Conservation (phyloP, 2,113 vertebrate genomes). For the Anas platyrhynchos region DNA sequence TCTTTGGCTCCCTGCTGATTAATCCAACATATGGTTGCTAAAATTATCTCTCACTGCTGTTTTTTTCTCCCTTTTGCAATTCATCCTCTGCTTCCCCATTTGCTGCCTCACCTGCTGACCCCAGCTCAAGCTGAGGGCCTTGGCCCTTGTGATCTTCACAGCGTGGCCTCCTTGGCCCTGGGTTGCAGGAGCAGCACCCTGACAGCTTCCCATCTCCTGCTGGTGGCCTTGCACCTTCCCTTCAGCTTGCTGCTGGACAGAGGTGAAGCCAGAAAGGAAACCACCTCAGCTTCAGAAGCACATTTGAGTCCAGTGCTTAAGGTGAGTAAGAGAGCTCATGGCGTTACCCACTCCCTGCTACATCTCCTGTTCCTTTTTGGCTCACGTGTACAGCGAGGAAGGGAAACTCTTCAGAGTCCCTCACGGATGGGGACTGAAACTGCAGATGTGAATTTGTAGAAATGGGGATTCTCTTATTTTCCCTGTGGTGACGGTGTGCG, state of each 20-base stretch:
- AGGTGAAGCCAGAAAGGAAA: background rate
- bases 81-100: background rate
- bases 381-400: background rate
- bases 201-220: background rate
- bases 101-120: background rate
- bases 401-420: background rate
- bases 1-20: background rate
- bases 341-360: rapidly evolving
- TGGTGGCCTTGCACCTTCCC: background rate
- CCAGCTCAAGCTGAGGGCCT: rapidly evolving
- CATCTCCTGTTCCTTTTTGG: background rate
- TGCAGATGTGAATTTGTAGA: background rate
- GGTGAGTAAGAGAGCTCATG: background rate
- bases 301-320: rapidly evolving
- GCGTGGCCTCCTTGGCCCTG: background rate
- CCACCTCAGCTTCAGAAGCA: background rate
- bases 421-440: background rate
- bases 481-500: rapidly evolving
- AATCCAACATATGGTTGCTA: background rate
- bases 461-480: background rate
- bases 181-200: background rate
- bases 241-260: background rate
- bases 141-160: background rate
- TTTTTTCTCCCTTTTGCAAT: background rate
- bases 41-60: background rate